Percentiles rank a stretch among this genome's conserved stretches.
These are phyloP conservation scores for Saguinus imperator DNA, from an alignment of 2,113 vertebrate genomes.

Conservation along the genomic window DNA sequence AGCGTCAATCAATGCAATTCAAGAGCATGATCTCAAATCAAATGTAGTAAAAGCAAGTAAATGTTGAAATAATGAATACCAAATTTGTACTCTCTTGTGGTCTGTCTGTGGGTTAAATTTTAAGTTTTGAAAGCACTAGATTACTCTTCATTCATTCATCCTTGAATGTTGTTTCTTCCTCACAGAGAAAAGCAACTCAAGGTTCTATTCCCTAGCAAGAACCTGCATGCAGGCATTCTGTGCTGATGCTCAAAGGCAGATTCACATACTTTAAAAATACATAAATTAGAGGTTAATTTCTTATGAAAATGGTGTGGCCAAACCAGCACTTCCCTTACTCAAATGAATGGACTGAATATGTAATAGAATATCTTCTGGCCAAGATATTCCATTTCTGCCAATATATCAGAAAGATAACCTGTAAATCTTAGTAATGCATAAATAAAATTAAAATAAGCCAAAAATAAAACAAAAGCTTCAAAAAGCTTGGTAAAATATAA, in stretches of 20 bases:
- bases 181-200: background rate
- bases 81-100: background rate
- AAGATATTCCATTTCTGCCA: background rate
- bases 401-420: background rate
- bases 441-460: background rate
- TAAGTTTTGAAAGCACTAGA: background rate
- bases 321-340: background rate
- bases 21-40: background rate
- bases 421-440: background rate
- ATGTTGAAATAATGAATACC: background rate
- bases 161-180: background rate
- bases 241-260: background rate
- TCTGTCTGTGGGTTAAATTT: background rate
- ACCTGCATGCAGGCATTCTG: background rate
- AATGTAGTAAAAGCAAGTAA: background rate
- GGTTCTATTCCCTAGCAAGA: background rate
- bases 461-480: background rate
- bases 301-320: background rate
- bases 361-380: background rate
- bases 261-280: background rate
- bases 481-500: background rate
- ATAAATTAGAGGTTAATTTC: background rate
- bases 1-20: background rate
- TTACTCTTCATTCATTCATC: background rate
- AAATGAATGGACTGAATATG: background rate